A percentile compares a stretch with the other conserved stretches of the same genome.
These are phyloP conservation scores for Indicator maculatus DNA, from an alignment of 2,113 vertebrate genomes.

Conservation along the genomic window DNA sequence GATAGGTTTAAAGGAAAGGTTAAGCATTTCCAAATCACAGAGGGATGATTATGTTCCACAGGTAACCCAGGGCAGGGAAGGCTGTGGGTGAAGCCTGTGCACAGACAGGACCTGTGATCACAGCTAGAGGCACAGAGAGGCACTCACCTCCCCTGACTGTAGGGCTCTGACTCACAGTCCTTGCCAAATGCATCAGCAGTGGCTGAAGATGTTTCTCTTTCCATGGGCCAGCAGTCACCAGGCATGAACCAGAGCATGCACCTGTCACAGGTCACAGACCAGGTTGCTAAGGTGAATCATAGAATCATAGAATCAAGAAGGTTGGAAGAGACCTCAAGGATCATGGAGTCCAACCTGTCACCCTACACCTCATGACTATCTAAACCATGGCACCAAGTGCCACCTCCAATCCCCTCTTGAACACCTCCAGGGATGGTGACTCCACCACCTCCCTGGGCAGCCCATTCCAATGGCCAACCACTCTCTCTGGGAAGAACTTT, in stretches of 20 bases:
- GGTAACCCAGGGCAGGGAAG: background rate
- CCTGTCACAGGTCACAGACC: background rate
- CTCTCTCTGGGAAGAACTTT: too few species aligned
- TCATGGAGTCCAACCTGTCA: too few species aligned
- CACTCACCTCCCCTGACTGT: background rate
- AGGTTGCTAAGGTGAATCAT: background rate
- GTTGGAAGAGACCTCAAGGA: too few species aligned
- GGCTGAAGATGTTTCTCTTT: background rate
- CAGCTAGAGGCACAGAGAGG: background rate
- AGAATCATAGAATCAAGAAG: too few species aligned
- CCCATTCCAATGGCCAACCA: too few species aligned
- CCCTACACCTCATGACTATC: too few species aligned
- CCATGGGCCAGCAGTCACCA: background rate
- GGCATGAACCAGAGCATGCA: background rate
- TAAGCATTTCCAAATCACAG: background rate
- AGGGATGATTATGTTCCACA: background rate
- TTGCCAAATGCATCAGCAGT: background rate
- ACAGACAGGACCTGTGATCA: rapidly evolving
- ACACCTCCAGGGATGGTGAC: too few species aligned
- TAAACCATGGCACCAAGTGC: too few species aligned
- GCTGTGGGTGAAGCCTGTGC: background rate
- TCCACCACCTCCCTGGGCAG: too few species aligned
- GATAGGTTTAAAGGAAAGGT: background rate
- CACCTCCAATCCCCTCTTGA: too few species aligned
- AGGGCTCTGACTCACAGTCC: background rate